Conservation (phyloP, 2,888 invertebrate species). For the Sericinus montela region DNA sequence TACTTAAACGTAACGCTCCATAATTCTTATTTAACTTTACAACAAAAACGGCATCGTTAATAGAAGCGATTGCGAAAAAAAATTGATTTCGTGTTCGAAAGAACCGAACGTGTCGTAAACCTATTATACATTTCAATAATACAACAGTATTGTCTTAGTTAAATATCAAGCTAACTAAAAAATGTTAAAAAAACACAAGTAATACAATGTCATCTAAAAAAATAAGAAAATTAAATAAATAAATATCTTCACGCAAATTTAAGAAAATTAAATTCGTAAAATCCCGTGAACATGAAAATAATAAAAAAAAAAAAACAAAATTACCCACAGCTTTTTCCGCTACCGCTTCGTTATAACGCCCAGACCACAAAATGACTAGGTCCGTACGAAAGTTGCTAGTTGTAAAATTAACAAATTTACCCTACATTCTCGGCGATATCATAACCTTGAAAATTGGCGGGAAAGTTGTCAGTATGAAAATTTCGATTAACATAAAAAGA, state of each 20-base stretch:
- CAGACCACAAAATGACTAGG: slow-evolving; percentile 20
- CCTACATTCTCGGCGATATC: background rate
- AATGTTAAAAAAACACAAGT: too few relatives aligned
- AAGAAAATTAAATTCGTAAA: too few relatives aligned
- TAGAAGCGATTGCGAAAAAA: background rate
- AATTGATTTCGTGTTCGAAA: too few relatives aligned
- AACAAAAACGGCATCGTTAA: background rate
- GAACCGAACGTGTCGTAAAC: too few relatives aligned
- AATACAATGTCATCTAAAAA: too few relatives aligned
- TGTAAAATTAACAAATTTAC: background rate
- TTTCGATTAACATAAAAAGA: background rate
- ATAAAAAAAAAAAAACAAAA: too few relatives aligned
- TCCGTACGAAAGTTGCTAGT: slow-evolving; percentile 1
- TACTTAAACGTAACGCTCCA: background rate
- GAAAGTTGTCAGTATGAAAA: background rate
- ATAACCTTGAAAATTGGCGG: background rate
- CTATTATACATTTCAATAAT: too few relatives aligned
- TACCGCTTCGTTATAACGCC: slow-evolving; percentile 2
- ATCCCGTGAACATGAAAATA: too few relatives aligned
- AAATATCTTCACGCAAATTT: too few relatives aligned
- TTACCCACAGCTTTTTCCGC: background rate
- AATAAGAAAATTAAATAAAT: too few relatives aligned
- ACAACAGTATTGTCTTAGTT: too few relatives aligned
- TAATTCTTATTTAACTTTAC: background rate
- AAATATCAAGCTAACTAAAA: too few relatives aligned